phyloP scores from a whole-genome alignment of 2,797 vertebrate genomes.

The Sebastiscus tertius region DNA sequence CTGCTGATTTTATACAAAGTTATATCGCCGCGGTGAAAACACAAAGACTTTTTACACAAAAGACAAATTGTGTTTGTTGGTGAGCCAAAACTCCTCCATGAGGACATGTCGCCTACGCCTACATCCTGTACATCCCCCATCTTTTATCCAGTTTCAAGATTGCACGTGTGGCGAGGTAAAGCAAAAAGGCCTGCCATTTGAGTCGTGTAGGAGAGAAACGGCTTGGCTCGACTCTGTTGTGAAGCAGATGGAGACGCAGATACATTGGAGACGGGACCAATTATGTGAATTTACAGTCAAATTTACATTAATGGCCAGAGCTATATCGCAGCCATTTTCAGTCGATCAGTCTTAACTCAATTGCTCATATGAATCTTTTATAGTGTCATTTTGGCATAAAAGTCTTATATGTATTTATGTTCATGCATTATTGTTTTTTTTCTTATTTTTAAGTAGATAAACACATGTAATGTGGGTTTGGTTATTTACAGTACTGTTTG shows the following conservation, averaged over 20 bases:
- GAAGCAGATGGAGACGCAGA: slow-evolving; percentile 70
- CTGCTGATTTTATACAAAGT: slow-evolving; percentile 87
- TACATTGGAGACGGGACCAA: slow-evolving; percentile 76
- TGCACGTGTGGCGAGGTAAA: slow-evolving; percentile 62
- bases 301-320: slow-evolving; percentile 60
- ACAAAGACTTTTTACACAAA: slow-evolving; percentile 69
- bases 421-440: slow-evolving; percentile 68
- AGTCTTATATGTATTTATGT: slow-evolving; percentile 84
- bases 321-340: slow-evolving; percentile 56
- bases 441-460: slow-evolving; percentile 70
- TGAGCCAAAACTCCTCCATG: slow-evolving; percentile 82
- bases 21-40: slow-evolving; percentile 66
- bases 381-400: slow-evolving; percentile 80
- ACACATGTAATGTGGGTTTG: slow-evolving; percentile 74
- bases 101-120: slow-evolving; percentile 80
- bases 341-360: slow-evolving; percentile 72
- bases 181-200: slow-evolving; percentile 56
- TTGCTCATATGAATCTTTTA: slow-evolving; percentile 68
- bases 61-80: slow-evolving; percentile 75
- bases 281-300: slow-evolving; percentile 63
- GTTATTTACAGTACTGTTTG: slow-evolving; percentile 72
- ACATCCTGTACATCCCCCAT: slow-evolving; percentile 65
- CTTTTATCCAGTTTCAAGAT: slow-evolving; percentile 58
- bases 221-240: slow-evolving; percentile 58
- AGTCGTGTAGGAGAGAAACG: slow-evolving; percentile 65